Conservation (phyloP, 2,888 invertebrate species). For the Uropetala carovei region DNA sequence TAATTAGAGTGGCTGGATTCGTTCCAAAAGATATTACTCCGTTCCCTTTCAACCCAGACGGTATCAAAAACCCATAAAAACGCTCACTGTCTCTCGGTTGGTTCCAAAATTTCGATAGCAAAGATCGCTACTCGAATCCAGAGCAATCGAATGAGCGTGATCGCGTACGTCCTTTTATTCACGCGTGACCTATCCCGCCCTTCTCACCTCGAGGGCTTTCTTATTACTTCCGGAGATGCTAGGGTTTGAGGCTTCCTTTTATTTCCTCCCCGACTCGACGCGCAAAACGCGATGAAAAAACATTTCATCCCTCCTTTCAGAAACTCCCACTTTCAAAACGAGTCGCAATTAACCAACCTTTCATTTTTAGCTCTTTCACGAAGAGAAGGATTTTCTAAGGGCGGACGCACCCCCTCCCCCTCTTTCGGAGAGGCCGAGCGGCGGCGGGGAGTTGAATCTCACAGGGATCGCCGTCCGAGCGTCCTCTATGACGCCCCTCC, state of each 20-base stretch:
- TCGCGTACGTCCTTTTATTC: background rate
- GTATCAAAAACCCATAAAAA: background rate
- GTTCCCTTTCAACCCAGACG: background rate
- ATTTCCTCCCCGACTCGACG: background rate
- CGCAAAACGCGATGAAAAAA: background rate
- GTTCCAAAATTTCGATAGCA: too few species aligned
- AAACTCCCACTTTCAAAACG: background rate
- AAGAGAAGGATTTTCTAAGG: background rate
- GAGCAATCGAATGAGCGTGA: background rate
- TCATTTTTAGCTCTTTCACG: constrained; percentile 4
- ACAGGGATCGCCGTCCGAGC: background rate
- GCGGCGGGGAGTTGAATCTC: background rate
- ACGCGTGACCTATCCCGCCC: background rate
- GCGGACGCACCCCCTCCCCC: background rate
- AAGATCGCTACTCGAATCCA: background rate
- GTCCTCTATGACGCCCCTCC: background rate
- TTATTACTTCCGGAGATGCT: background rate
- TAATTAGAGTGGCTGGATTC: constrained; percentile 48
- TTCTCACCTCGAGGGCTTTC: constrained; percentile 12
- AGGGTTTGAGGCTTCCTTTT: background rate
- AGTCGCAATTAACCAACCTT: constrained; percentile 16
- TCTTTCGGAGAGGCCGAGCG: too few species aligned
- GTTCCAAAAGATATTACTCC: background rate
- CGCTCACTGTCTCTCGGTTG: background rate
- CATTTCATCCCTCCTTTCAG: background rate